Base-by-base conservation (phyloP, 2,113 vertebrate species). In the Vulpes vulpes region DNA sequence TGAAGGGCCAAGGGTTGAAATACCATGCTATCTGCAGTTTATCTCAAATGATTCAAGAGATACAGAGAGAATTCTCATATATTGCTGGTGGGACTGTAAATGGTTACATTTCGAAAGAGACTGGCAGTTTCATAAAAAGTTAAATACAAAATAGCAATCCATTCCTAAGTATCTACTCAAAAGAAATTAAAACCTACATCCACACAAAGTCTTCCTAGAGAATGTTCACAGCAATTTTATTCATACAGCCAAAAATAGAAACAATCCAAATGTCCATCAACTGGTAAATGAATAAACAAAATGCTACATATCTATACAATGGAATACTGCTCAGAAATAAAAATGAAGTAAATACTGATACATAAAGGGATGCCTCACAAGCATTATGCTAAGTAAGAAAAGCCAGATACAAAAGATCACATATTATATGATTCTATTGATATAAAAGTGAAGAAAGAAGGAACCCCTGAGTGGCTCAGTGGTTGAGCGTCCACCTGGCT, bases 281-380 rank as follows among this genome's bases (percentile, higher is more conserved):
- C 53, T 69, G 25, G 73, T 59, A 89, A 81, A 94, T 6, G 30
- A 22, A 78, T 69, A 85, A 84, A 65, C 67, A 35, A 90, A 94
- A 30, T 76, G 35, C 9, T 51, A 69, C 32, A 79, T 35, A 74
- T 14, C 57, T 35, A 74, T 76, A 64, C 57, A 95, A 82, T 43
- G 82, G 81, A 91, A 60, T 62, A 88, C 35, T 43, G 43, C 79
- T 91, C 51, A 79, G 22, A n/a, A 65, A 96, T 57, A 76, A 96
- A 93, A 76, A n/a, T 69, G 16, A 94, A 60, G 14, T 38, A 60
- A 60, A 81, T n/a, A 88, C 32, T 65, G 27, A 76, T 69, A 51
- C 11, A 43, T 19, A 89, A 83, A 79, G 6, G 88, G 30, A 85
- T 59, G 83, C 23, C 11, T 87, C 81, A 86, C n/a, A 91, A 73